Evolutionary conservation across 2,797 vertebrate genomes (phyloP).

Genomic region (Acipenser transmontanus): DNA sequence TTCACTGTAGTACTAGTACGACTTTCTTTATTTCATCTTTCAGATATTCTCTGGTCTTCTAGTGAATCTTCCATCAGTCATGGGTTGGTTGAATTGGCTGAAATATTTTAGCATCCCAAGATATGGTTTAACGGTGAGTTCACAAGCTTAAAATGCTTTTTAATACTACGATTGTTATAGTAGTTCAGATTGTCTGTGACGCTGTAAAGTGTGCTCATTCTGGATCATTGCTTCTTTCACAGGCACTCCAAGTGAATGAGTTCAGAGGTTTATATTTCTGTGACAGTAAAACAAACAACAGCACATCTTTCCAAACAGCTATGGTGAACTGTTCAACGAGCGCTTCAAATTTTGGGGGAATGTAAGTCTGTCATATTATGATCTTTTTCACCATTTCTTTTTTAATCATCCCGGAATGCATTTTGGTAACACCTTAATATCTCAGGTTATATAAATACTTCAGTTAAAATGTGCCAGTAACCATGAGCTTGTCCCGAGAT

Average conservation of each 20-base stretch:
- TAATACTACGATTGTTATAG: too few species aligned
- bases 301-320: constrained; percentile 4
- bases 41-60: constrained; percentile 50
- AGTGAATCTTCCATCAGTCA: constrained; percentile 47
- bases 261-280: constrained; percentile 46
- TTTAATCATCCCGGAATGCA: background rate
- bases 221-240: constrained; percentile 3
- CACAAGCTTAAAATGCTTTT: too few species aligned
- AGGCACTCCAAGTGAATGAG: constrained; percentile 51
- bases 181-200: background rate
- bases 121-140: constrained; percentile 44
- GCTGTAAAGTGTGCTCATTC: too few species aligned
- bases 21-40: background rate
- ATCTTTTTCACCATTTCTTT: background rate
- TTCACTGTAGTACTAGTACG: too few species aligned
- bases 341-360: constrained; percentile 19
- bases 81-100: constrained; percentile 48
- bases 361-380: constrained; percentile 30
- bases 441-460: too few species aligned
- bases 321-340: constrained; percentile 18
- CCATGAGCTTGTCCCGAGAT: too few species aligned
- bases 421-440: too few species aligned
- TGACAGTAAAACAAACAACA: constrained; percentile 21
- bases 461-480: too few species aligned
- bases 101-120: constrained; percentile 49